Evolutionary conservation across 92 coral and sea anemone genomes (phyloP).

Genomic region (Pocillopora grandis): DNA sequence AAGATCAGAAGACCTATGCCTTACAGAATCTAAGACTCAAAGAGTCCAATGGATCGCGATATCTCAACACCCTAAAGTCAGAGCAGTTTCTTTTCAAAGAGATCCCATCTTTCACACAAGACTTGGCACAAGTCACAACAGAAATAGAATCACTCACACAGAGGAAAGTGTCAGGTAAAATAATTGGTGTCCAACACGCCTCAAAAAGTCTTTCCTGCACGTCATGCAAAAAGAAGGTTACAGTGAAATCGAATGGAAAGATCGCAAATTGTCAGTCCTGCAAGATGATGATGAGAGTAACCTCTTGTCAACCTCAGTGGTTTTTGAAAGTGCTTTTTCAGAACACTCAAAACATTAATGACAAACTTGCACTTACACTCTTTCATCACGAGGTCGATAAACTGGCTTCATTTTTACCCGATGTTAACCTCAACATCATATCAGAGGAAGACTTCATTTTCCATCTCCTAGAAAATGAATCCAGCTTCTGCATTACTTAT

Average conservation of each 20-base stretch:
- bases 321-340: slow-evolving; percentile 58
- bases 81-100: slow-evolving; percentile 55
- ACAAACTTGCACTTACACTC: slow-evolving; percentile 44
- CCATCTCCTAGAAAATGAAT: too few species aligned
- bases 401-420: slow-evolving; percentile 44
- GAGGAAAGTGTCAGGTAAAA: slow-evolving; percentile 47
- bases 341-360: slow-evolving; percentile 34
- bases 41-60: slow-evolving; percentile 42
- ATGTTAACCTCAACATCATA: slow-evolving; percentile 44
- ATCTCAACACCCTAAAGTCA: slow-evolving; percentile 62
- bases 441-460: neutral
- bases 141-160: slow-evolving; percentile 55
- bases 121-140: slow-evolving; percentile 42
- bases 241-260: slow-evolving; percentile 42
- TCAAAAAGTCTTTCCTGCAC: slow-evolving; percentile 55
- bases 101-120: slow-evolving; percentile 51
- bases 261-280: slow-evolving; percentile 66
- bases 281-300: slow-evolving; percentile 57
- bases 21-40: slow-evolving; percentile 49
- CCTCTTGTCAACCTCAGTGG: slow-evolving; percentile 57
- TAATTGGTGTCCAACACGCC: slow-evolving; percentile 53
- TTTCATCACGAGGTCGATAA: slow-evolving; percentile 54
- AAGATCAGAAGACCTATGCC: slow-evolving; percentile 41
- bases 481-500: too few species aligned
- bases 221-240: slow-evolving; percentile 48